These are phyloP conservation scores for Sarcophaga caerulescens DNA, from an alignment of 2,888 invertebrate species.

Conservation along the genomic window DNA sequence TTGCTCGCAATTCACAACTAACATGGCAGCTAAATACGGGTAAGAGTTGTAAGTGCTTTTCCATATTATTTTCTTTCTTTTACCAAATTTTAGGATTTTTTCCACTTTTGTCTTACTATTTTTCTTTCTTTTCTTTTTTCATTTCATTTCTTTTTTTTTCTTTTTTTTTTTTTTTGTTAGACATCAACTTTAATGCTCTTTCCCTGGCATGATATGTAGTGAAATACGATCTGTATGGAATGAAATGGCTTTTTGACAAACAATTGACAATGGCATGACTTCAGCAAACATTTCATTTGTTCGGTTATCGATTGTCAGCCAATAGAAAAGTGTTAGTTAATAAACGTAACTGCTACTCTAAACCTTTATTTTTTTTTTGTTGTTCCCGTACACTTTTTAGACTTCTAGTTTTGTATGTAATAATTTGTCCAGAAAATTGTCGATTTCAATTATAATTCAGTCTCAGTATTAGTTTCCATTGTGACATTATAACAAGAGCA, in stretches of 20 bases:
- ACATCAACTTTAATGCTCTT: background rate
- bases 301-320: conserved; percentile 62
- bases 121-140: background rate
- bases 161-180: conserved; percentile 2
- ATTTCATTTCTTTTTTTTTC: conserved; percentile 23
- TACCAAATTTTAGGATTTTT: conserved; percentile 36
- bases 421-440: conserved; percentile 57
- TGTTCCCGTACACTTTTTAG: conserved; percentile 7
- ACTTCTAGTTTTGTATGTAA: conserved; percentile 38
- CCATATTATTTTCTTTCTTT: background rate
- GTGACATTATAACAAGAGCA: conserved; percentile 38
- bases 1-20: conserved; percentile 34
- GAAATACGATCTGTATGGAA: conserved; percentile 61
- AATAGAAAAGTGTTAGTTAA: conserved; percentile 59
- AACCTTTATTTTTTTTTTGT: background rate
- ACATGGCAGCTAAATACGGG: conserved; percentile 41
- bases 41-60: conserved; percentile 12
- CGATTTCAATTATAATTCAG: conserved; percentile 46
- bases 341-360: conserved; percentile 39
- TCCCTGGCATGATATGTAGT: conserved; percentile 27
- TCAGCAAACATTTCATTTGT: conserved; percentile 63
- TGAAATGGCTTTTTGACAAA: conserved; percentile 68
- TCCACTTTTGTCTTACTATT: conserved; percentile 32
- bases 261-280: conserved; percentile 70
- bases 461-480: conserved; percentile 54